Evolutionary conservation across 2,888 invertebrate genomes (phyloP).

Genomic region (Drosophila paramelanica): DNA sequence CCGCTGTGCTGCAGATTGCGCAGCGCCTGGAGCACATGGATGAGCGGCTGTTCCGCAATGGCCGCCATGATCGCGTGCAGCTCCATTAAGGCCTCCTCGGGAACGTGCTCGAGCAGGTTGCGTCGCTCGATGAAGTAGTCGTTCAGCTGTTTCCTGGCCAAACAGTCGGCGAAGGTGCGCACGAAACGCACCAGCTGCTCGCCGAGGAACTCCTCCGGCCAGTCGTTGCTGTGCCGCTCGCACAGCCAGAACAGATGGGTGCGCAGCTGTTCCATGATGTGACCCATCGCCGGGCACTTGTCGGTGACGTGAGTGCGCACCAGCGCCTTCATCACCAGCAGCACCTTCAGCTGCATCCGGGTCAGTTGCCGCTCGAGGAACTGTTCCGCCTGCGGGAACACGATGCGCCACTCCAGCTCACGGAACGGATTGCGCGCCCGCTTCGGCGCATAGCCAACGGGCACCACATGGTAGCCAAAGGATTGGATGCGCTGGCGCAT

Average conservation of each 20-base stretch:
- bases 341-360: slow-evolving; percentile 90
- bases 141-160: slow-evolving; percentile 88
- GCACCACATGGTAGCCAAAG: slow-evolving; percentile 89
- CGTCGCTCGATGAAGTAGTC: slow-evolving; percentile 91
- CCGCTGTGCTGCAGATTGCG: slow-evolving; percentile 88
- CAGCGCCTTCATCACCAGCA: slow-evolving; percentile 89
- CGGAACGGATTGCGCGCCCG: slow-evolving; percentile 87
- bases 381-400: slow-evolving; percentile 91
- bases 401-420: slow-evolving; percentile 91
- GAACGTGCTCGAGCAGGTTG: slow-evolving; percentile 90
- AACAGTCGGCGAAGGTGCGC: slow-evolving; percentile 87
- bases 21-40: slow-evolving; percentile 89
- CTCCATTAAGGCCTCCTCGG: slow-evolving; percentile 87
- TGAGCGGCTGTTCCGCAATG: slow-evolving; percentile 90
- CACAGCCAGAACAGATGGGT: slow-evolving; percentile 92
- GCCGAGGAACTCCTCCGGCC: slow-evolving; percentile 91
- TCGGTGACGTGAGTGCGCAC: slow-evolving; percentile 90
- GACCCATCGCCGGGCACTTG: slow-evolving; percentile 86
- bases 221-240: slow-evolving; percentile 89
- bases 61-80: slow-evolving; percentile 89
- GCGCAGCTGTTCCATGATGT: slow-evolving; percentile 89
- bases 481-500: slow-evolving; percentile 89
- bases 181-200: slow-evolving; percentile 88
- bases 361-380: slow-evolving; percentile 90
- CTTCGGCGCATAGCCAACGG: slow-evolving; percentile 89